Evolutionary conservation across 53 echinoderm and acorn worm genomes (phyloP).

Genomic region (Temnopleurus reevesii): DNA sequence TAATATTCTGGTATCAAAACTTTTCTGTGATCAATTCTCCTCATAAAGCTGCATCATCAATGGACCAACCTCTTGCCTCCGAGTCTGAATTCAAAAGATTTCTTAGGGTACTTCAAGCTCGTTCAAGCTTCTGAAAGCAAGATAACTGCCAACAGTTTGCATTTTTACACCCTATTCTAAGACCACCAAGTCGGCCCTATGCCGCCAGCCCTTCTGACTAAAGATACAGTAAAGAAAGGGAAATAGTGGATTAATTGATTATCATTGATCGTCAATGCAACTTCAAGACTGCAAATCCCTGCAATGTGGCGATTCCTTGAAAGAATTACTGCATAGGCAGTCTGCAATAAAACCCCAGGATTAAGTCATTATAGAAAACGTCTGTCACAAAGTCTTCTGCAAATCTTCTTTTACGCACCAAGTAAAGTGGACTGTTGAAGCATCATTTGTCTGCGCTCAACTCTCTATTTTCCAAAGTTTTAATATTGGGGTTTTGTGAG

Average conservation of each 20-base stretch:
- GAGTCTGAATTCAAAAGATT: no score
- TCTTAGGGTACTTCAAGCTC: no score
- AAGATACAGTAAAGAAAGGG: not conserved
- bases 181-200: constrained; percentile 37
- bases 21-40: no score
- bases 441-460: not conserved
- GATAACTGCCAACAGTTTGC: constrained; percentile 4
- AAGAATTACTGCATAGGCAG: not conserved
- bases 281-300: not conserved
- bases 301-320: not conserved
- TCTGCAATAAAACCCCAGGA: not conserved
- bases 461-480: not conserved
- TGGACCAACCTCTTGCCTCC: no score
- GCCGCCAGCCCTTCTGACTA: not conserved
- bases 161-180: not conserved
- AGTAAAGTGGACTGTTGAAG: not conserved
- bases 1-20: no score
- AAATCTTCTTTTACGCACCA: not conserved
- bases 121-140: no score
- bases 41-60: no score
- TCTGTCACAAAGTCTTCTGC: not conserved
- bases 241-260: constrained; percentile 53
- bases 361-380: not conserved
- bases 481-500: not conserved
- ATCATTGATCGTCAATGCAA: constrained; percentile 29